Evolutionary conservation across 2,888 invertebrate species (phyloP).

Genomic region (Stramonita haemastoma): DNA sequence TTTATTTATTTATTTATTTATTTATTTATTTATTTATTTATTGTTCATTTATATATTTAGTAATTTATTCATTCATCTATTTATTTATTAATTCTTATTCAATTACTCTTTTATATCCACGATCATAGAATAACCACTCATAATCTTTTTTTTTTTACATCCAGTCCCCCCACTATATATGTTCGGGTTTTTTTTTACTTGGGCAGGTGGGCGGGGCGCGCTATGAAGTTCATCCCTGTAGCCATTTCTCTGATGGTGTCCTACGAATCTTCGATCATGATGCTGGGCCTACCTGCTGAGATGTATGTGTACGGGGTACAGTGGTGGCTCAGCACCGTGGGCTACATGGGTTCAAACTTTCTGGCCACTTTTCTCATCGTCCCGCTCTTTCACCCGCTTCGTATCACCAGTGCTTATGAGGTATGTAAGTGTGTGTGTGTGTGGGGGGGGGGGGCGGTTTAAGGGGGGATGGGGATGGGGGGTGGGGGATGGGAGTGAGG

Average conservation of each 20-base stretch:
- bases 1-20: too few species aligned
- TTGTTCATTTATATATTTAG: neutral
- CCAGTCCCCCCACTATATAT: slow-evolving; percentile 54
- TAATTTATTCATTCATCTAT: slow-evolving; percentile 22
- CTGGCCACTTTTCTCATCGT: slow-evolving; percentile 55
- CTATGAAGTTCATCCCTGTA: slow-evolving; percentile 60
- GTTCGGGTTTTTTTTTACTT: slow-evolving; percentile 56
- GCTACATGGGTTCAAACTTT: slow-evolving; percentile 55
- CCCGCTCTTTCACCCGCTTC: slow-evolving; percentile 60
- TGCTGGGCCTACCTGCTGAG: slow-evolving; percentile 67
- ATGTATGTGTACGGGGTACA: slow-evolving; percentile 63
- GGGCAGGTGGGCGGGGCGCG: slow-evolving; percentile 58
- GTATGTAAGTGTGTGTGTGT: slow-evolving; percentile 45
- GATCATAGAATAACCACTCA: slow-evolving; percentile 36
- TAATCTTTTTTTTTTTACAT: too few species aligned
- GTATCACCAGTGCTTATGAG: slow-evolving; percentile 66
- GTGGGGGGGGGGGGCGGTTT: neutral
- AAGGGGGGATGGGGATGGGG: neutral
- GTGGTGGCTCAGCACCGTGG: slow-evolving; percentile 52
- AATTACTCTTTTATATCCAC: neutral
- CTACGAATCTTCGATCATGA: slow-evolving; percentile 68
- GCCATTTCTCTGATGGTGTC: slow-evolving; percentile 65
- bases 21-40: neutral
- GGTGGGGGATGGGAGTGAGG: neutral
- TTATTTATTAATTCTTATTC: slow-evolving; percentile 54